A percentile compares a stretch with the other conserved stretches of the same genome.
These are phyloP conservation scores for Nannobrachium achirus DNA, from an alignment of 2,113 vertebrate genomes.

Conservation along the genomic window DNA sequence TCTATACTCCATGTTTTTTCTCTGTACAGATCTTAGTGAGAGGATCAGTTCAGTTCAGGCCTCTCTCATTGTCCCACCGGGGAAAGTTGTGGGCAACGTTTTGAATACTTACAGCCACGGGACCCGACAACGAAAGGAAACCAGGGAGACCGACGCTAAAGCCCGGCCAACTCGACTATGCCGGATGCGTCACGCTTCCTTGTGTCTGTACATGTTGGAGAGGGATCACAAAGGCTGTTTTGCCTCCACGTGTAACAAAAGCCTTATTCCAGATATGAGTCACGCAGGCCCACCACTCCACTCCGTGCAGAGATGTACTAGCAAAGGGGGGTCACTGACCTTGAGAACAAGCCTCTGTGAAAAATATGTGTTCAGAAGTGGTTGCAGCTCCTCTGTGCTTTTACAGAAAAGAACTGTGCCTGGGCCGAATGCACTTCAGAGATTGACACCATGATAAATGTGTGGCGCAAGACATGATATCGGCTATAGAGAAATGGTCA, in stretches of 20 bases:
- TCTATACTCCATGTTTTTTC: no score
- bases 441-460: constrained; percentile 16
- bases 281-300: constrained; percentile 29
- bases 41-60: background rate
- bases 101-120: background rate
- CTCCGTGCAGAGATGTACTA: constrained; percentile 25
- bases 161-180: background rate
- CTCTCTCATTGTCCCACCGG: background rate
- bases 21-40: background rate
- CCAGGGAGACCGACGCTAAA: no score
- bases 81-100: constrained; percentile 10
- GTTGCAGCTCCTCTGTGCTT: constrained; percentile 14
- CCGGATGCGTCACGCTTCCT: constrained; percentile 7
- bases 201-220: constrained; percentile 1
- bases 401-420: constrained; percentile 26
- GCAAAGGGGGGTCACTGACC: constrained; percentile 40
- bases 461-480: constrained; percentile 12
- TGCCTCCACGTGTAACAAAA: constrained; percentile 3
- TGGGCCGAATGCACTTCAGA: constrained; percentile 34
- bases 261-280: constrained; percentile 23
- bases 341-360: constrained; percentile 41
- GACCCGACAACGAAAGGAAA: background rate
- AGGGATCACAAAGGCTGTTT: background rate
- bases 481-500: background rate
- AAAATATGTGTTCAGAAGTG: constrained; percentile 9